Evolutionary conservation across 2,888 invertebrate species (phyloP).

Genomic region (Fragum sueziense): DNA sequence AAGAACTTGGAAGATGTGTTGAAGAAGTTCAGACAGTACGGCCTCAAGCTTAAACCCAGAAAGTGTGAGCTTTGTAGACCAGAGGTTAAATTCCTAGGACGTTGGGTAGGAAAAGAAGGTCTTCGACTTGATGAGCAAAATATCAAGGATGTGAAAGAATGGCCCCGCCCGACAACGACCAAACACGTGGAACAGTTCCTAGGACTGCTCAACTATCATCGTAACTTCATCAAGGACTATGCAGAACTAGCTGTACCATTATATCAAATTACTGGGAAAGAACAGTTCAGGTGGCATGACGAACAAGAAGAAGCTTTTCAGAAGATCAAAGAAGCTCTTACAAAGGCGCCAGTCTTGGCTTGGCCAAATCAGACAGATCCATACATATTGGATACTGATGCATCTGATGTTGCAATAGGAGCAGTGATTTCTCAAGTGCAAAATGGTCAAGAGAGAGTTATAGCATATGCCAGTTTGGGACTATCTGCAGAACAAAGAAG

Average conservation of each 20-base stretch:
- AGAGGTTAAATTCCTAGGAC: constrained; percentile 42
- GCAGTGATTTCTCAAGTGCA: constrained; percentile 53
- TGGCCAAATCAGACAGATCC: constrained; percentile 30
- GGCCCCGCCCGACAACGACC: constrained; percentile 30
- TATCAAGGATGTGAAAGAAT: constrained; percentile 30
- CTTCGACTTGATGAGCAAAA: constrained; percentile 21
- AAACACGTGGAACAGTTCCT: constrained; percentile 50
- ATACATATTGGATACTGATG: constrained; percentile 54
- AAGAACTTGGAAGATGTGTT: constrained; percentile 44
- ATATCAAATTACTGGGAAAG: constrained; percentile 41
- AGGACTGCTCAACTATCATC: constrained; percentile 52
- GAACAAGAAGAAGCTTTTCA: constrained; percentile 35
- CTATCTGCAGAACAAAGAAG: constrained; percentile 9
- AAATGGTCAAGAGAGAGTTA: constrained; percentile 43
- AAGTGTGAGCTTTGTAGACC: constrained; percentile 28
- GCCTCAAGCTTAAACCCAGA: constrained; percentile 53
- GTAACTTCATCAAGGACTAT: constrained; percentile 35
- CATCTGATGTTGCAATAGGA: constrained; percentile 52
- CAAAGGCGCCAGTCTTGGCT: constrained; percentile 37
- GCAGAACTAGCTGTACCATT: constrained; percentile 33
- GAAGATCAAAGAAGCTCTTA: constrained; percentile 17
- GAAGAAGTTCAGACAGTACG: constrained; percentile 31
- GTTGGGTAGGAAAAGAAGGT: constrained; percentile 28
- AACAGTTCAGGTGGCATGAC: constrained; percentile 28
- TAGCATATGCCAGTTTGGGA: constrained; percentile 47